phyloP scores from a whole-genome alignment of 2,797 vertebrate genomes.

The Siniperca scherzeri region DNA sequence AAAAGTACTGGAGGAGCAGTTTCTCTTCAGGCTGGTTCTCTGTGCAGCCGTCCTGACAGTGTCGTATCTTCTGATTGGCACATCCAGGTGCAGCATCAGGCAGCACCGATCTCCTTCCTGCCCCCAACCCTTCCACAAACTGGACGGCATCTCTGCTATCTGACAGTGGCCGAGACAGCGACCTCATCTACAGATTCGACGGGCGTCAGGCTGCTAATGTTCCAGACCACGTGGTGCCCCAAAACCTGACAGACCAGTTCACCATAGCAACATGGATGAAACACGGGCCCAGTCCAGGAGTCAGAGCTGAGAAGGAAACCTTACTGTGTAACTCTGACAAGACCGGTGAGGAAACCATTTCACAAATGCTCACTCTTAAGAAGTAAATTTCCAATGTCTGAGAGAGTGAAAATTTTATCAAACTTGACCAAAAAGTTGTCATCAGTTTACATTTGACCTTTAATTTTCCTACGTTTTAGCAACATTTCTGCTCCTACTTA shows the following conservation, averaged over 20 bases:
- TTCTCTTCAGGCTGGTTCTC: not conserved
- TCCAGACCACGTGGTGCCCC: constrained; percentile 93
- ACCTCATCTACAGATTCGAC: constrained; percentile 95
- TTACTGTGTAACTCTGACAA: constrained; percentile 98
- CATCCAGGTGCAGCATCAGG: constrained; percentile 93
- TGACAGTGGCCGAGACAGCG: constrained; percentile 90
- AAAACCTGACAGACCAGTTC: constrained; percentile 97
- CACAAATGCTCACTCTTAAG: not conserved
- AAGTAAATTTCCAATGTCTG: not conserved
- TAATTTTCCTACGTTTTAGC: constrained; percentile 2
- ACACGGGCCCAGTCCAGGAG: constrained; percentile 93
- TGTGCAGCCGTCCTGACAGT: constrained; percentile 7
- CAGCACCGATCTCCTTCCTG: constrained; percentile 94
- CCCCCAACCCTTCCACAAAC: constrained; percentile 89
- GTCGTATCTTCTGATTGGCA: constrained; percentile 44
- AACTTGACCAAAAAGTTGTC: not conserved
- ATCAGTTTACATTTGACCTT: not conserved
- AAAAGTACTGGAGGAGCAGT: not conserved
- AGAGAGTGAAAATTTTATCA: not conserved
- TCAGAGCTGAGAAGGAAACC: constrained; percentile 96
- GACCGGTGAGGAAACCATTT: constrained; percentile 86
- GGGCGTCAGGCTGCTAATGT: constrained; percentile 95
- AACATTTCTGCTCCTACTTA: not conserved
- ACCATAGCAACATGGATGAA: constrained; percentile 98
- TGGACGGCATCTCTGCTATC: constrained; percentile 94